Base-by-base conservation (phyloP, 2,797 vertebrate species). In the Philypnodon macrostomus region DNA sequence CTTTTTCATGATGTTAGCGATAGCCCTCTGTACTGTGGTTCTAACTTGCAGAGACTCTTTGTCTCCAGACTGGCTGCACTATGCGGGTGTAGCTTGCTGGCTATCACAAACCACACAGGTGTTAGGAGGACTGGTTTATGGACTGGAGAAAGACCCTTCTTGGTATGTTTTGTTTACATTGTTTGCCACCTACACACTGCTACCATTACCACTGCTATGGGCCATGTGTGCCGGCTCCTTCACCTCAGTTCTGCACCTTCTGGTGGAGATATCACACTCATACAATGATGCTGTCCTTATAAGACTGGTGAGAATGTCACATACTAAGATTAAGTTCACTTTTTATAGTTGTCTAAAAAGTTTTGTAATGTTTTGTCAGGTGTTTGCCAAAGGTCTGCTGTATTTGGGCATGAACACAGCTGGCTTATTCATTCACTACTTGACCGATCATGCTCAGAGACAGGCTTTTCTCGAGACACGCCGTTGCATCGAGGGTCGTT, bases 401-500 rank as follows among this genome's bases (percentile, higher is more conserved):
- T 90, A 88, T 60, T 63, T 86, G 32, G 75, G 88, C 36, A 90
- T 91, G 87, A 92, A 91, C 66, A 85, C 85, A 52, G 89, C 87
- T 1, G 89, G 89, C 17, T 70, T 91, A 45, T 90, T 88, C 67
- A 90, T 91, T 56, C 87, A 90, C 63, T 91, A 90, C 73, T 79
- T 92, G 59, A 88, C 89, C 3, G 90, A 90, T 57, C 80, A 87
- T 0, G 74, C 78, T n/a, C 90, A 92, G 69, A 85, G 90, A 38
- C 88, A 91, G 58, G 89, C 88, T 23, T 92, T 92, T 62, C 75
- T 91, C 13, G 88, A 92, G 75, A 92, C 88, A 0, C 84, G 89
- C 1, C 85, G 86, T 26, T 89, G 88, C 70, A 90, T 90, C 1
- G 87, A 90, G 63, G 88, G 89, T 9, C 87, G 80, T 53, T 83